Evolutionary conservation across 2,113 vertebrate species (phyloP), one percentile per base, ranked within the genome.

Genomic region (Sialia sialis): DNA sequence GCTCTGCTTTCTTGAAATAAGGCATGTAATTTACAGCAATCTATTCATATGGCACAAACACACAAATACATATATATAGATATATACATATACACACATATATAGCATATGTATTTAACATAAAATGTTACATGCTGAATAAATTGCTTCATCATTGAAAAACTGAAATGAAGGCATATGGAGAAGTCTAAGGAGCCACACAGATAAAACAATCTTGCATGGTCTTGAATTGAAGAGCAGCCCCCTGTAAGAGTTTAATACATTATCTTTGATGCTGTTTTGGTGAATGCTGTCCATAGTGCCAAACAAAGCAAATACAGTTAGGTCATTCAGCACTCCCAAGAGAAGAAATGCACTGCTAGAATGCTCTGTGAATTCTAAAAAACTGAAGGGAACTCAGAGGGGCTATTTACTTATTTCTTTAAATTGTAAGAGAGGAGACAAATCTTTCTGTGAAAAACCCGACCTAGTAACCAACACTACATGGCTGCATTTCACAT

Each of bases 281-380:
- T 48, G 63, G 75, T 18, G 25, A 41, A 74, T 26, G 36, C n/a
- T 76, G 41, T 43, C 75, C 41, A 19, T 26, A 21, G 3, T 58
- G 39, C 51, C 29, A 8, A 69, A 73, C 15, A 63, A 73, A 76
- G 46, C 26, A 46, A 64, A 60, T 4, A 70, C 17, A 59, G 27
- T 36, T 30, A 30, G 2, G 8, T 54, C 0, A 0, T 26, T 73
- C 63, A 62, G 41, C 58, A 34, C 1, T 68, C 54, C 25, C 66
- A 72, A 26, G 1, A n/a, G n/a, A 60, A 72, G 39, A 80, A 58
- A 80, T 16, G 29, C 39, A 46, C 5, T 79, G 52, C 44, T 84
- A 34, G 63, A 73, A 84, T n/a, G 43, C 18, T 59, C 48, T 55
- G 36, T 46, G 52, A 84, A 78, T 63, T 63, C 66, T 46, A 63